Percentiles rank a stretch among this genome's conserved stretches.
phyloP scores from a whole-genome alignment of 1,140 invertebrate genomes.

The Apis dorsata region DNA sequence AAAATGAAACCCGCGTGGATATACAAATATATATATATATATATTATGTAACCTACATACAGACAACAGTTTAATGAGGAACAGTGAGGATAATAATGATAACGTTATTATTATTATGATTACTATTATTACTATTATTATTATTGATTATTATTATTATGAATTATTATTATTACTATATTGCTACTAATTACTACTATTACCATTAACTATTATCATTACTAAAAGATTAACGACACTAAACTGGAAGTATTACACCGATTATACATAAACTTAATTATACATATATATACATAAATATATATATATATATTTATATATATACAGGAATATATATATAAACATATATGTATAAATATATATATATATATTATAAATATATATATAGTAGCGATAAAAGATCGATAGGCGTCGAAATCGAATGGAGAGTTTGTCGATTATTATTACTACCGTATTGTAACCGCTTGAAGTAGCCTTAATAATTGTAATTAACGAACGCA shows the following conservation, averaged over 20 bases:
- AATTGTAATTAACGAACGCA: slow-evolving; percentile 62
- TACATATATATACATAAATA: slow-evolving; percentile 25
- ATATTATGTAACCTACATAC: slow-evolving; percentile 59
- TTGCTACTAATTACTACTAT: slow-evolving; percentile 55
- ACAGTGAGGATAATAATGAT: slow-evolving; percentile 63
- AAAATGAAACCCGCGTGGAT: slow-evolving; percentile 39
- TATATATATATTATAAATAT: slow-evolving; percentile 28
- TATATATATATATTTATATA: not conserved
- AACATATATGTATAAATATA: slow-evolving; percentile 12
- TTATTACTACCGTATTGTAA: slow-evolving; percentile 54
- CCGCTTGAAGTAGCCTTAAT: slow-evolving; percentile 66
- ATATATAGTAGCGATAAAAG: slow-evolving; percentile 42
- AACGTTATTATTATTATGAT: slow-evolving; percentile 55
- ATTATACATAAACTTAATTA: slow-evolving; percentile 39
- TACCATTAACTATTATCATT: slow-evolving; percentile 37
- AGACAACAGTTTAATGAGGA: slow-evolving; percentile 61
- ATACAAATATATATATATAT: not conserved
- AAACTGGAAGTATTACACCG: slow-evolving; percentile 39
- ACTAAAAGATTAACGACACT: slow-evolving; percentile 45
- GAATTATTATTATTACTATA: slow-evolving; percentile 42
- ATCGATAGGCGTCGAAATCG: slow-evolving; percentile 26
- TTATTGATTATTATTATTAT: slow-evolving; percentile 42
- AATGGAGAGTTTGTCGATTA: slow-evolving; percentile 54
- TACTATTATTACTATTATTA: slow-evolving; percentile 53
- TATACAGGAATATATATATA: slow-evolving; percentile 23